Evolutionary conservation across 2,113 vertebrate species (phyloP), one percentile per base, ranked within the genome.

Genomic region (Empidonax alnorum): DNA sequence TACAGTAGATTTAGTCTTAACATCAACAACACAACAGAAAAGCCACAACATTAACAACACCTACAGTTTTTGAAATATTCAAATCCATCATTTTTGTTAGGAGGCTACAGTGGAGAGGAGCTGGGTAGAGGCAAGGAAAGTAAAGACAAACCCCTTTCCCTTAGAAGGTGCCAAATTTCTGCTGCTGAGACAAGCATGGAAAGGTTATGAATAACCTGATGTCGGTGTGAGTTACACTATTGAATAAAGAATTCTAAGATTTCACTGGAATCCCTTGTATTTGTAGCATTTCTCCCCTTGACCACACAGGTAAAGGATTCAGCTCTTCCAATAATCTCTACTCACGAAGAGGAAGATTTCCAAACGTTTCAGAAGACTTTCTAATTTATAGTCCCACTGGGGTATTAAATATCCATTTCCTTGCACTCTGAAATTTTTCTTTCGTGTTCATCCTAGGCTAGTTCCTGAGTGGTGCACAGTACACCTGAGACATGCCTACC

Each of bases 101-200:
- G n/a, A 69, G 9, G 8, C 22, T 81, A 16, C 5, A 67, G 10
- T 2, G 9, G 1, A 1, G 53, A 63, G 55, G 18, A 55, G 1
- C 19, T 33, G 16, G 17, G 9, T 33, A n/a, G 49, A 44, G 19
- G 12, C 19, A 68, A 47, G 10, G 31, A 62, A 85, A 28, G 22
- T 6, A 69, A 72, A 76, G 12, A 14, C 7, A 88, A 56, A 52
- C 0, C 0, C 8, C 16, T 55, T 80, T 69, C 13, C 4, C 25
- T 62, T 24, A 69, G 39, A 25, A 87, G 59, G 1, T 59, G 15
- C 1, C 4, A 55, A 35, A n/a, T n/a, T 77, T 89, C 16, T 68
- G 68, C 23, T 63, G 18, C 21, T 93, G 20, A 11, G 18, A 11
- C 59, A 35, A 47, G 31, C n/a, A 74, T 3, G 2, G 6, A 8